phyloP scores from a whole-genome alignment of 2,888 invertebrate species.

The Ornithoptera priamus region DNA sequence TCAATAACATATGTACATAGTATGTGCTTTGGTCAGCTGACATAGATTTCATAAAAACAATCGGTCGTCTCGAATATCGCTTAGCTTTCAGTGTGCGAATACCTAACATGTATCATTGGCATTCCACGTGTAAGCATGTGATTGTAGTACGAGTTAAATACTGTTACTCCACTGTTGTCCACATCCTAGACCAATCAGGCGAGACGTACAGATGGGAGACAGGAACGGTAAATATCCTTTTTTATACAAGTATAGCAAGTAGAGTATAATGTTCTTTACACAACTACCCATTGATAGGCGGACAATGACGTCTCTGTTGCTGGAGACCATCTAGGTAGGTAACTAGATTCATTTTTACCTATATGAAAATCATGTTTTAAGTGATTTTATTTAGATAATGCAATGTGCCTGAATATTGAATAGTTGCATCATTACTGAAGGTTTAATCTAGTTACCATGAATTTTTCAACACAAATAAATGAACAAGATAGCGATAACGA shows the following conservation, averaged over 20 bases:
- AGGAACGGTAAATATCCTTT: constrained; percentile 1
- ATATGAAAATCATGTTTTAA: neutral
- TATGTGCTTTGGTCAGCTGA: too few species aligned
- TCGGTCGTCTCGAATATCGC: constrained; percentile 30
- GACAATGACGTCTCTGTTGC: neutral
- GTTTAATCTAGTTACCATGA: too few species aligned
- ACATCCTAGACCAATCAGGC: neutral
- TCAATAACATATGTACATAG: too few species aligned
- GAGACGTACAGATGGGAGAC: constrained; percentile 8
- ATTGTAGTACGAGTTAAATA: too few species aligned
- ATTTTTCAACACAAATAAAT: too few species aligned
- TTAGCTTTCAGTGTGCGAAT: constrained; percentile 28
- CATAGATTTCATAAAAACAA: too few species aligned
- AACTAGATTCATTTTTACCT: constrained; percentile 1
- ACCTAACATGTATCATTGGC: constrained; percentile 5
- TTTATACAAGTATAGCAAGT: neutral
- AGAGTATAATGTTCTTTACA: too few species aligned
- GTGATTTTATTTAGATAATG: neutral
- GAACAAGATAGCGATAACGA: too few species aligned
- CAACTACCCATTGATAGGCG: too few species aligned
- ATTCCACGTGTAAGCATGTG: neutral
- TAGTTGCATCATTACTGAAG: too few species aligned
- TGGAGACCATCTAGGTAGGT: neutral
- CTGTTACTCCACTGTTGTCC: too few species aligned
- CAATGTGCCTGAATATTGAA: neutral